Conservation (phyloP, 1,140 invertebrate genomes). For the Ceratitis capitata region DNA sequence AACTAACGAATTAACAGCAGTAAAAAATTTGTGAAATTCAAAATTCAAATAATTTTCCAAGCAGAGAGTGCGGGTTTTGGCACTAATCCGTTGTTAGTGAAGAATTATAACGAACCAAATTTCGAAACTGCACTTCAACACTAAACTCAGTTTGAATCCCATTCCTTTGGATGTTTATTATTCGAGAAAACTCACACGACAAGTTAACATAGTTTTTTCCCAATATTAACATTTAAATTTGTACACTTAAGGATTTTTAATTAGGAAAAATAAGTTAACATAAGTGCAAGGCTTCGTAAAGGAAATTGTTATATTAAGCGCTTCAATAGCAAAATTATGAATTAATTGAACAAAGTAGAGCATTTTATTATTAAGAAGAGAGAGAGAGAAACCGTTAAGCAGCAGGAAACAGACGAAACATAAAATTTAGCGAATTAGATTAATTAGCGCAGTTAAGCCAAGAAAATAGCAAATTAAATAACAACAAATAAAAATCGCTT, state of each 20-base stretch:
- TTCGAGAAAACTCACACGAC: too few relatives aligned
- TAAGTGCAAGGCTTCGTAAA: not conserved
- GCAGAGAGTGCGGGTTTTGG: not conserved
- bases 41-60: not conserved
- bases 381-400: not conserved
- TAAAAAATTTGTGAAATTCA: not conserved
- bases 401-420: too few relatives aligned
- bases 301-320: not conserved
- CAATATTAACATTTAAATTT: not conserved
- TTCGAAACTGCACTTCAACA: not conserved
- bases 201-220: not conserved
- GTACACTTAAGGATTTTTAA: not conserved
- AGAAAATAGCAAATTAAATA: not conserved
- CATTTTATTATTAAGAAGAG: not conserved
- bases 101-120: not conserved
- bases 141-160: not conserved
- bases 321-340: not conserved
- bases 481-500: not conserved
- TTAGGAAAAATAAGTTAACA: not conserved
- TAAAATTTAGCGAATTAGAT: not conserved
- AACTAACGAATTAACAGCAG: not conserved
- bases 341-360: not conserved
- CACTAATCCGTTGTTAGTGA: conserved; percentile 24
- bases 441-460: not conserved
- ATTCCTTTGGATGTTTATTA: too few relatives aligned